Evolutionary conservation across 2,113 vertebrate genomes (phyloP).

Genomic region (Pycnonotus jocosus): DNA sequence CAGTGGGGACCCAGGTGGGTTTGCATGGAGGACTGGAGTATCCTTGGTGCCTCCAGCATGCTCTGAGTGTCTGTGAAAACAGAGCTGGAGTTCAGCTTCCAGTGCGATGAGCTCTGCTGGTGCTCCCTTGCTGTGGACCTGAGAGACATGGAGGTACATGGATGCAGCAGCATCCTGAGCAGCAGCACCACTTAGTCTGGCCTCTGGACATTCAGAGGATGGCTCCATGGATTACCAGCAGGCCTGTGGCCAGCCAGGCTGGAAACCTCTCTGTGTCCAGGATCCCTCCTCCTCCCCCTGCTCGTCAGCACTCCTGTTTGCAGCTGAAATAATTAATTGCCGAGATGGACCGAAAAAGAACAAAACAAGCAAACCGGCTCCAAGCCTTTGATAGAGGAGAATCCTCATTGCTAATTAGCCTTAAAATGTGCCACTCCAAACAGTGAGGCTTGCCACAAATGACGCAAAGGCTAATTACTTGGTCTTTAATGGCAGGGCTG

Average conservation of each 20-base stretch:
- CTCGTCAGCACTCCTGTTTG: background rate
- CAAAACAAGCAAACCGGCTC: slow-evolving; percentile 30
- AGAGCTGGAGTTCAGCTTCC: background rate
- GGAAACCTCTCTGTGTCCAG: background rate
- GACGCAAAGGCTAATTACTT: slow-evolving; percentile 53
- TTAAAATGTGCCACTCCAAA: slow-evolving; percentile 34
- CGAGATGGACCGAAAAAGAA: background rate
- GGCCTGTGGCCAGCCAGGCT: background rate
- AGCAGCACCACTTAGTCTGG: background rate
- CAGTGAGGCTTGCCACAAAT: slow-evolving; percentile 37
- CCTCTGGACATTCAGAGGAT: rapidly evolving
- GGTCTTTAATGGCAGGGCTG: slow-evolving; percentile 13
- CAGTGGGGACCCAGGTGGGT: rapidly evolving
- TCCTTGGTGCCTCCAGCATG: background rate
- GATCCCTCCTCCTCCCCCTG: background rate
- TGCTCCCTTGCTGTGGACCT: background rate
- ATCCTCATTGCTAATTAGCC: slow-evolving; percentile 47
- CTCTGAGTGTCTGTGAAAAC: background rate
- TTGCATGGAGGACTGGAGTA: background rate
- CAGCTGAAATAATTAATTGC: slow-evolving; percentile 26
- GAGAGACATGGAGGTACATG: background rate
- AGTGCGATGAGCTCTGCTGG: background rate
- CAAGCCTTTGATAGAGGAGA: slow-evolving; percentile 32
- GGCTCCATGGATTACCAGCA: background rate
- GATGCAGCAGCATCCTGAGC: background rate